Evolutionary conservation across 2,888 invertebrate species (phyloP).

Genomic region (Drosophila neonasuta): DNA sequence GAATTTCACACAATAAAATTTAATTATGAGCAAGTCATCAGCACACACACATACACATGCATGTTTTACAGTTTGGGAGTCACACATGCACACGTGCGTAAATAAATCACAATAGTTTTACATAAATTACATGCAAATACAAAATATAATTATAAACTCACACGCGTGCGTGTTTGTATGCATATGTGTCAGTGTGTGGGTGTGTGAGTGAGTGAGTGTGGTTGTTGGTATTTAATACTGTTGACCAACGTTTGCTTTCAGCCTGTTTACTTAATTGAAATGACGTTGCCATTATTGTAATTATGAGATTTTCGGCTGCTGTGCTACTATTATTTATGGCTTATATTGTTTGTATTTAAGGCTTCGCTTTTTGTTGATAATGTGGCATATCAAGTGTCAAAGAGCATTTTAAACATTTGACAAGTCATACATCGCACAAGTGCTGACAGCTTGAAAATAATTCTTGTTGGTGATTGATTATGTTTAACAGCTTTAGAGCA

Average conservation of each 20-base stretch:
- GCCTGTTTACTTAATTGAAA: slow-evolving; percentile 30
- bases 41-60: slow-evolving; percentile 16
- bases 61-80: slow-evolving; percentile 9
- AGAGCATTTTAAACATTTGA: slow-evolving; percentile 9
- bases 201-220: slow-evolving; percentile 1
- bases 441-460: too few relatives aligned
- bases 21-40: slow-evolving; percentile 49
- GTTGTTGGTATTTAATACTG: slow-evolving; percentile 32
- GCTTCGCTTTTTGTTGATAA: slow-evolving; percentile 14
- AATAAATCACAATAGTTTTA: slow-evolving; percentile 49
- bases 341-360: slow-evolving; percentile 22
- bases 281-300: slow-evolving; percentile 27
- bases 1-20: slow-evolving; percentile 64
- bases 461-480: too few relatives aligned
- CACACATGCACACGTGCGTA: slow-evolving; percentile 18
- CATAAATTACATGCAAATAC: slow-evolving; percentile 40
- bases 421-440: background rate
- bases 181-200: background rate
- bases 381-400: slow-evolving; percentile 28
- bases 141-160: slow-evolving; percentile 44
- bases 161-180: background rate
- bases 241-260: slow-evolving; percentile 15
- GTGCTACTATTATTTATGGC: slow-evolving; percentile 27
- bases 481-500: too few relatives aligned
- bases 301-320: slow-evolving; percentile 15